phyloP scores from a whole-genome alignment of 2,888 invertebrate genomes.

The Amphiduros pacificus region DNA sequence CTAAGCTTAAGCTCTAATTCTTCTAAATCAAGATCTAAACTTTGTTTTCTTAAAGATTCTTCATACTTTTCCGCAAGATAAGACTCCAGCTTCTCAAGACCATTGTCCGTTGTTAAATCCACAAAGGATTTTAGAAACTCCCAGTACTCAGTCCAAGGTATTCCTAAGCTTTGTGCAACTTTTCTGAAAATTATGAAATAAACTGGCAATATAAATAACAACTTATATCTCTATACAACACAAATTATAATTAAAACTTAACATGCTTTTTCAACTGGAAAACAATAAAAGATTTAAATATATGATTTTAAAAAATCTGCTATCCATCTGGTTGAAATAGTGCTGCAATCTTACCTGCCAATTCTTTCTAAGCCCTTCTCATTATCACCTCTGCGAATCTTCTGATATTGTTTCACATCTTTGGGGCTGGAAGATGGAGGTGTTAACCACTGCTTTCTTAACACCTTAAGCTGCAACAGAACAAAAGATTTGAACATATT shows the following conservation, averaged over 20 bases:
- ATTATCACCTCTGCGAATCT: slow-evolving; percentile 68
- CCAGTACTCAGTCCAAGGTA: slow-evolving; percentile 89
- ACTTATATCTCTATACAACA: not conserved
- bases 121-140: slow-evolving; percentile 81
- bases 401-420: slow-evolving; percentile 31
- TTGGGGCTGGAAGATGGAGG: slow-evolving; percentile 67
- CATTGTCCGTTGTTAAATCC: slow-evolving; percentile 75
- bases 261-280: too few species aligned
- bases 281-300: too few species aligned
- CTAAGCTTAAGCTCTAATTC: not conserved
- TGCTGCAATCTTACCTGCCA: slow-evolving; percentile 64
- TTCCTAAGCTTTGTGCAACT: slow-evolving; percentile 44
- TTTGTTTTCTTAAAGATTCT: not conserved
- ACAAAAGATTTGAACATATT: too few species aligned
- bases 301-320: too few species aligned
- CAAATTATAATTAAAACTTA: not conserved
- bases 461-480: slow-evolving; percentile 40
- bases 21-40: not conserved
- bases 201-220: not conserved
- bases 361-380: slow-evolving; percentile 87
- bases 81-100: slow-evolving; percentile 74
- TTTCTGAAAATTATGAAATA: slow-evolving; percentile 36
- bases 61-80: slow-evolving; percentile 65
- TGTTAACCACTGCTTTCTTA: slow-evolving; percentile 74
- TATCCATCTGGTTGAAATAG: too few species aligned